Percentiles rank a stretch among this genome's conserved stretches.
Conservation (phyloP, 2,113 vertebrate genomes). For the Heterotilapia buettikoferi region DNA sequence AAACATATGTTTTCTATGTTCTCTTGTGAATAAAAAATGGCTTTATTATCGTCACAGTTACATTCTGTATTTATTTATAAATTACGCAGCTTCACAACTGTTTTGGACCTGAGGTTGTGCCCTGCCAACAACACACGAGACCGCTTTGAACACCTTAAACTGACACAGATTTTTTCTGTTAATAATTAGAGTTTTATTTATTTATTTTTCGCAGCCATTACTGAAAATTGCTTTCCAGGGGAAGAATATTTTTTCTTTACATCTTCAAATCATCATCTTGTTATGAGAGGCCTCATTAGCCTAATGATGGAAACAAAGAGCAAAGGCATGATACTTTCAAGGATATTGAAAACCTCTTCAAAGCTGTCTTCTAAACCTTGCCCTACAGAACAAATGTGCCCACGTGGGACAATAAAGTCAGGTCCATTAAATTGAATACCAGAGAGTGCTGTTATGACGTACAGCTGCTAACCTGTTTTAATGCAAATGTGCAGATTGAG, state of each 20-base stretch:
- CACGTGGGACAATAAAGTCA: constrained; percentile 5
- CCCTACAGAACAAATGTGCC: background rate
- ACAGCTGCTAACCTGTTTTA: background rate
- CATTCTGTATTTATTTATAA: background rate
- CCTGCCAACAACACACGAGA: background rate
- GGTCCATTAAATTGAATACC: background rate
- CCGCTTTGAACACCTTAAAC: background rate
- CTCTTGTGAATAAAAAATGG: background rate
- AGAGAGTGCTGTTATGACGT: background rate
- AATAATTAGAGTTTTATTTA: background rate
- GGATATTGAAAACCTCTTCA: background rate
- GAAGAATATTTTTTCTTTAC: background rate
- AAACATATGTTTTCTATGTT: background rate
- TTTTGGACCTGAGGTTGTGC: background rate
- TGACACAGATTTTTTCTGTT: background rate
- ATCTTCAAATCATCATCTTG: background rate
- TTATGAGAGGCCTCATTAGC: background rate
- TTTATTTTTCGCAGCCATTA: background rate
- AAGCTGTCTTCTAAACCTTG: background rate
- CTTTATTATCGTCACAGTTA: background rate
- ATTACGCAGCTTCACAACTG: background rate
- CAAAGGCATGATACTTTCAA: background rate
- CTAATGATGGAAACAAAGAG: constrained; percentile 1
- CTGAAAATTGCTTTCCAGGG: background rate
- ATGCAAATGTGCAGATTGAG: constrained; percentile 31